Conservation (phyloP, 2,797 vertebrate species). For the Pseudopleuronectes americanus region DNA sequence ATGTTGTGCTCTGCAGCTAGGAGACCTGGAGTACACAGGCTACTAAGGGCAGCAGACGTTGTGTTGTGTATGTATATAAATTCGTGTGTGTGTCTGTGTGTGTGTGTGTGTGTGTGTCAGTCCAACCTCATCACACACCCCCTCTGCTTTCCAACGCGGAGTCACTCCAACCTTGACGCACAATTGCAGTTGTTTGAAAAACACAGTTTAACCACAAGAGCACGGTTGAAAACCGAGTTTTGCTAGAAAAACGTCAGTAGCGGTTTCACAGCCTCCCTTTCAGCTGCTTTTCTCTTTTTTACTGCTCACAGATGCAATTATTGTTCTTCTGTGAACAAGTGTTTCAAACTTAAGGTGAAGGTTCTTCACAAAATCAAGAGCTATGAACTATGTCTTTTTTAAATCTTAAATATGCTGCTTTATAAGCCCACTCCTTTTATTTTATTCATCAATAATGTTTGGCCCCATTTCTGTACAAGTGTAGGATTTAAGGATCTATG, state of each 20-base stretch:
- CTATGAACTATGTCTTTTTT: background rate
- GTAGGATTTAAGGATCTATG: too few species aligned
- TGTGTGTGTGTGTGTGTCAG: conserved; percentile 18
- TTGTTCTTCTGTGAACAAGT: background rate
- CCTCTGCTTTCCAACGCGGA: conserved; percentile 38
- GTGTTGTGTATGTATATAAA: conserved; percentile 35
- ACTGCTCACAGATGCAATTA: background rate
- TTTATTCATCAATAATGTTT: too few species aligned
- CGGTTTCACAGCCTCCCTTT: background rate
- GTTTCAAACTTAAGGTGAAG: background rate
- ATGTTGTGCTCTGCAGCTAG: conserved; percentile 81
- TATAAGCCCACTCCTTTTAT: too few species aligned
- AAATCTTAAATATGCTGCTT: too few species aligned
- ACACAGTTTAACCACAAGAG: conserved; percentile 28
- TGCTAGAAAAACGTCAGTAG: conserved; percentile 6
- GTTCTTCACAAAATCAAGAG: background rate
- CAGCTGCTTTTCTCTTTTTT: background rate
- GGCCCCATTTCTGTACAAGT: too few species aligned
- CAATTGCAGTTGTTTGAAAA: conserved; percentile 39
- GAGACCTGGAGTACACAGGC: conserved; percentile 70
- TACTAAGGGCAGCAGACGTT: conserved; percentile 30
- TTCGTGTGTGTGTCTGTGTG: conserved; percentile 25
- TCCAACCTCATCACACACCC: conserved; percentile 23
- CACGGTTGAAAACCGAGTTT: conserved; percentile 14
- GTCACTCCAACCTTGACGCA: conserved; percentile 44